Conservation (phyloP, 37 sponge, comb jelly and placozoan genomes). For the Geodia barretti region DNA sequence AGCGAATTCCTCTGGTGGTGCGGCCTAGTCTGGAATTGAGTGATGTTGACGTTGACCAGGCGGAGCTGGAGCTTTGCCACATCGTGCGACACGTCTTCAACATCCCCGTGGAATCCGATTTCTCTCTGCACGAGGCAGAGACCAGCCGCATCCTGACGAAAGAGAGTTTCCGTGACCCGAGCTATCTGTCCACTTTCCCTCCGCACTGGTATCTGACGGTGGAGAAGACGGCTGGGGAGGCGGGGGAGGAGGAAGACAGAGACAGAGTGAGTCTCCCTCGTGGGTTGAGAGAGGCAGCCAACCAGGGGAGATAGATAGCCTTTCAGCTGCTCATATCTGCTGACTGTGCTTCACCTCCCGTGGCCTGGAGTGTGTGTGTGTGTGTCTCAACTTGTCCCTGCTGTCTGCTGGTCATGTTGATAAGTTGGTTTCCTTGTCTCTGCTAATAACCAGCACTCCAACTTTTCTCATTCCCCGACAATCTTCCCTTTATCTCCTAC, state of each 20-base stretch:
- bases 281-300: neutral
- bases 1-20: constrained; percentile 22
- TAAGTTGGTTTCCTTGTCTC: too few relatives aligned
- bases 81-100: constrained; percentile 19
- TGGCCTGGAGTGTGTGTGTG: too few relatives aligned
- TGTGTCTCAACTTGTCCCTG: too few relatives aligned
- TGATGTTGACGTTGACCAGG: constrained; percentile 38
- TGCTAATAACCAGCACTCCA: too few relatives aligned
- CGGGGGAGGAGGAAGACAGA: neutral
- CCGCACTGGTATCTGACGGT: constrained; percentile 55
- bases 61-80: constrained; percentile 14
- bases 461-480: too few relatives aligned
- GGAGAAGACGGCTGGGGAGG: constrained; percentile 1
- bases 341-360: constrained; percentile 4
- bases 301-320: neutral
- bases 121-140: constrained; percentile 54
- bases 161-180: constrained; percentile 60
- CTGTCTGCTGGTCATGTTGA: too few relatives aligned
- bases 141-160: constrained; percentile 26
- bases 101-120: neutral
- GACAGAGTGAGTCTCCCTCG: neutral
- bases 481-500: too few relatives aligned
- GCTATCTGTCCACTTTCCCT: constrained; percentile 39
- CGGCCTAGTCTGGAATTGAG: constrained; percentile 50
- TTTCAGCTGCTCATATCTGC: neutral